phyloP scores from a whole-genome alignment of 2,797 vertebrate genomes.

The Acanthiza pusilla region DNA sequence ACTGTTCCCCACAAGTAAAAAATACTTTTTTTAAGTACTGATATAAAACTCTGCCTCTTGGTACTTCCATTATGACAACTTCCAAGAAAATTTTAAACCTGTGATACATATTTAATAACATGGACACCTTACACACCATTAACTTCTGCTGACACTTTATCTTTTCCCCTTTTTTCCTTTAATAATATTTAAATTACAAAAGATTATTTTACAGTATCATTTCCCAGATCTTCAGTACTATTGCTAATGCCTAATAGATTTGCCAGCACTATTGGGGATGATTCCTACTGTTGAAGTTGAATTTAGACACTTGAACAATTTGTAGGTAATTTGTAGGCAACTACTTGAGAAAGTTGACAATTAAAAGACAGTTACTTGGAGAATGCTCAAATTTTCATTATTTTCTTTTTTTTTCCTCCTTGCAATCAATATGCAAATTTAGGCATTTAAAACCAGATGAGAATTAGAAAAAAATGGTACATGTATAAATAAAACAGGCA shows the following conservation, averaged over 20 bases:
- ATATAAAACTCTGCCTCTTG: neutral
- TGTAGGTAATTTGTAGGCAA: neutral
- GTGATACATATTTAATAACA: neutral
- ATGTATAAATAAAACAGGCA: neutral
- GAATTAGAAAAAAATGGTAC: neutral
- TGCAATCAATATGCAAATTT: neutral
- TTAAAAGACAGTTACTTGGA: neutral
- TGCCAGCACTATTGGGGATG: neutral
- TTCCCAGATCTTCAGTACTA: neutral
- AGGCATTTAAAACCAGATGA: neutral
- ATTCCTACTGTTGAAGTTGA: neutral
- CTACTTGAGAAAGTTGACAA: neutral
- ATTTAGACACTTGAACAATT: neutral
- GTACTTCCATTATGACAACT: neutral
- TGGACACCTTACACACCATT: neutral
- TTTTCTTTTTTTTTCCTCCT: neutral
- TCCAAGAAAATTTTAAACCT: neutral
- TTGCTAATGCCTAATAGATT: neutral
- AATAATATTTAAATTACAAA: constrained; percentile 2
- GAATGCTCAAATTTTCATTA: neutral
- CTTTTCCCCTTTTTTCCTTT: neutral
- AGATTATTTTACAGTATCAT: neutral
- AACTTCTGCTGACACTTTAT: neutral
- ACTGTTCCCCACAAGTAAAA: neutral
- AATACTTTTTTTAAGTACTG: neutral